Percentiles rank a stretch among this genome's conserved stretches.
phyloP scores from a whole-genome alignment of 2,113 vertebrate genomes.

The Calyptomena viridis region DNA sequence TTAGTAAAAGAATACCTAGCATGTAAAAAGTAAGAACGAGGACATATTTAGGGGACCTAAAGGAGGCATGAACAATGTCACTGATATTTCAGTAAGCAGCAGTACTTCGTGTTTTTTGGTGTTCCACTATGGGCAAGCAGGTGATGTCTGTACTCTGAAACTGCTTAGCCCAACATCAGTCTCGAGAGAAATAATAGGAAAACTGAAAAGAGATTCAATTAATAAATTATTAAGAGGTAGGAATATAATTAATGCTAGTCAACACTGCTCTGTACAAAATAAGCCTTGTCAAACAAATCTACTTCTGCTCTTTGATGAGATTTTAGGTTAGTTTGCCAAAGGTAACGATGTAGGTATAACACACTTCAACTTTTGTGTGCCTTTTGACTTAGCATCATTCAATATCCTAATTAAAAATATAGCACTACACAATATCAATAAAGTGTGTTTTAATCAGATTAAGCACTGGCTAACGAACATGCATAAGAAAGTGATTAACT shows the following conservation, averaged over 20 bases:
- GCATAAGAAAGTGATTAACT: background rate
- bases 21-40: background rate
- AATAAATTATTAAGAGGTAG: slow-evolving; percentile 58
- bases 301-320: slow-evolving; percentile 52
- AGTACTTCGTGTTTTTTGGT: background rate
- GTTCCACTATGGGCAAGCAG: background rate
- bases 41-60: background rate
- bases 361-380: slow-evolving; percentile 28
- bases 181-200: slow-evolving; percentile 10
- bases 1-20: background rate
- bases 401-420: slow-evolving; percentile 58
- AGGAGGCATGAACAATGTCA: background rate
- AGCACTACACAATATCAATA: slow-evolving; percentile 40
- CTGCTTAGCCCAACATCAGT: background rate
- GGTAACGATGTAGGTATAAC: slow-evolving; percentile 29
- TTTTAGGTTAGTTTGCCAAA: slow-evolving; percentile 31
- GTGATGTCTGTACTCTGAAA: background rate
- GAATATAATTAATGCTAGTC: slow-evolving; percentile 59
- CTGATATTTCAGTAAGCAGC: background rate
- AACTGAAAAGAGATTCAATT: slow-evolving; percentile 38
- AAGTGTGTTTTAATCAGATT: background rate
- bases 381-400: slow-evolving; percentile 31
- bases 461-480: background rate
- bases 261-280: slow-evolving; percentile 51
- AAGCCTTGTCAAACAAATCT: slow-evolving; percentile 63